Base-by-base conservation (phyloP, 2,888 invertebrate species). In the Meteorus colon region DNA sequence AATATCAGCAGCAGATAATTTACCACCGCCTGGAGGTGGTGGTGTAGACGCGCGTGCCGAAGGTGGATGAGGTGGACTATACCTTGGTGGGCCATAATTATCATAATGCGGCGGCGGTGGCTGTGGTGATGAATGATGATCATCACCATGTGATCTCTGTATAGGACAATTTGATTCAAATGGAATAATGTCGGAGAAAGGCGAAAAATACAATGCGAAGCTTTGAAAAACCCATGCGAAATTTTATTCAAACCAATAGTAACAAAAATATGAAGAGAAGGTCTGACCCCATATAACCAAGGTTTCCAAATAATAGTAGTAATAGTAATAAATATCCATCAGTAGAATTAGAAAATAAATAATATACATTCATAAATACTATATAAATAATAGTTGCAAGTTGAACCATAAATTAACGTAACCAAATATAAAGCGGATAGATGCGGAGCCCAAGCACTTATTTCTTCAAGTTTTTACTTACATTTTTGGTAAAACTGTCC, bases 1-100 rank as follows among this genome's bases (percentile, higher is more conserved):
- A 74, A 89, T 89, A 77, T 89, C 89, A n/a, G 87, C 87, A 4
- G 89, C 89, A 14, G 83, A 82, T 65, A 89, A 81, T 81, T 86
- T 87, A 4, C 81, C 78, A 24, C 85, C 86, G 4, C 83, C 82
- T 2, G 86, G 76, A 70, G 84, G 48, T 8, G 85, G 80, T 31
- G 82, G 81, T 69, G 74, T 83, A 1, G 84, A 79, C 5, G 82
- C 59, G 12, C 77, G 81, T n/a, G 82, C 76, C 10, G 83, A 67
- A 31, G 82, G 77, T 29, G 79, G 81, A 29, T 76, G 70, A 24
- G 73, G 79, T 62, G 79, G 79, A 73, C 77, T 77, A 70, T 65
- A 77, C 55, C 76, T 74, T 27, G 75, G 79, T 62, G 76, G 79
- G 75, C 78, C 77, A 62, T 72, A 76, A 72, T 76, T 74, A 27